These are phyloP conservation scores for Elgonia sp. DNA, from an alignment of 2,888 invertebrate genomes.

Conservation along the genomic window DNA sequence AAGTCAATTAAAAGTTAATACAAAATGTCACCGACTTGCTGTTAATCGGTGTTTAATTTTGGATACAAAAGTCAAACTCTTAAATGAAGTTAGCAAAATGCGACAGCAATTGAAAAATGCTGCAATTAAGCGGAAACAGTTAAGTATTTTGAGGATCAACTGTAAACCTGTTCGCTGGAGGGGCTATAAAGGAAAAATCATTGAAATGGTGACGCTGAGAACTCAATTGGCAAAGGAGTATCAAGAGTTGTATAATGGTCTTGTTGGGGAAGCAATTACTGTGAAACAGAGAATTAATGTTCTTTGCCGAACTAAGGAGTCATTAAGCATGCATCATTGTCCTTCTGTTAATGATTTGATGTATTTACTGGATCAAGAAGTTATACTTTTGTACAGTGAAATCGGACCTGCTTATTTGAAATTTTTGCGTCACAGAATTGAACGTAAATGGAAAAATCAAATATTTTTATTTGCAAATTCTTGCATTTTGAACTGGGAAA, in stretches of 20 bases:
- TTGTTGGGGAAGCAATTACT: conserved; percentile 89
- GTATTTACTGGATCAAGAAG: conserved; percentile 91
- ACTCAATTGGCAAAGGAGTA: conserved; percentile 93
- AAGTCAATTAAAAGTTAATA: conserved; percentile 89
- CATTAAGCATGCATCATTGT: conserved; percentile 88
- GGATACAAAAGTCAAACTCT: conserved; percentile 91
- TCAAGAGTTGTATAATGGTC: conserved; percentile 91
- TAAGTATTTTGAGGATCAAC: conserved; percentile 90
- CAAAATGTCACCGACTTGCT: conserved; percentile 91
- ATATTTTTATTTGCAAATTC: too few relatives aligned
- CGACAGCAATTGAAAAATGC: conserved; percentile 89
- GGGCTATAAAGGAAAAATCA: conserved; percentile 90
- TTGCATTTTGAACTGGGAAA: too few relatives aligned
- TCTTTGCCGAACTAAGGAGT: conserved; percentile 89
- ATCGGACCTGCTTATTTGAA: conserved; percentile 89
- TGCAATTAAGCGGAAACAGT: conserved; percentile 88
- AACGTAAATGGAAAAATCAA: conserved; percentile 76
- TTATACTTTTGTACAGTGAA: conserved; percentile 90
- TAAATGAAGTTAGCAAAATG: conserved; percentile 91
- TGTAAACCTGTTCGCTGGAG: conserved; percentile 93
- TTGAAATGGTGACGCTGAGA: conserved; percentile 94
- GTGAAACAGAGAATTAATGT: conserved; percentile 91
- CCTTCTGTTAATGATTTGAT: conserved; percentile 89
- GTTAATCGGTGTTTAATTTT: conserved; percentile 90
- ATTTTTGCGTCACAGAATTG: conserved; percentile 90